Evolutionary conservation across 2,888 invertebrate species (phyloP).

Genomic region (Melinaea menophilus): DNA sequence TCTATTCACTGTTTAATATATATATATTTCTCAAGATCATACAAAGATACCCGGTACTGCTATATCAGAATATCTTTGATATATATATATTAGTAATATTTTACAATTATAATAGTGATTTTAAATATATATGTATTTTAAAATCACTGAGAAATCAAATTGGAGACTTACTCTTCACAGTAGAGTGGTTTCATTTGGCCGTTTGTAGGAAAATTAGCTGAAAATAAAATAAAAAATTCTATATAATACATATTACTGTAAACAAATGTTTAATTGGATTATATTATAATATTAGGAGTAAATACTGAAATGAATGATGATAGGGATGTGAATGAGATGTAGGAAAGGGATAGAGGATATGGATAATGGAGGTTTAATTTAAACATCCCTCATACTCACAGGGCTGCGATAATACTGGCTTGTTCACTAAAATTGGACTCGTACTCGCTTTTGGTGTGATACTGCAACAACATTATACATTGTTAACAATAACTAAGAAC

Average conservation of each 20-base stretch:
- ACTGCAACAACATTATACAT: slow-evolving; percentile 54
- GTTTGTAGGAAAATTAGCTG: slow-evolving; percentile 61
- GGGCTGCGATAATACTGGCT: slow-evolving; percentile 56
- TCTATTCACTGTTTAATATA: too few relatives aligned
- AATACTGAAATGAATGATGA: too few relatives aligned
- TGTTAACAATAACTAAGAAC: background rate
- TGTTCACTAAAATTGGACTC: slow-evolving; percentile 54
- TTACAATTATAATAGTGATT: background rate
- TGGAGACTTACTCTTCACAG: slow-evolving; percentile 65
- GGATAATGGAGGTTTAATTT: background rate
- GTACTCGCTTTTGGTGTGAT: slow-evolving; percentile 56
- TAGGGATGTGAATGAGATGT: too few relatives aligned
- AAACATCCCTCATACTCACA: slow-evolving; percentile 44
- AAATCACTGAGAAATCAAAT: too few relatives aligned
- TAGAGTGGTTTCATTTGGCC: slow-evolving; percentile 69
- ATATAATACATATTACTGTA: background rate
- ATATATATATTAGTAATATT: too few relatives aligned
- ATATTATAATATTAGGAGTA: too few relatives aligned
- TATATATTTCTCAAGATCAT: too few relatives aligned
- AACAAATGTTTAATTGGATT: too few relatives aligned
- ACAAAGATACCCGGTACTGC: too few relatives aligned
- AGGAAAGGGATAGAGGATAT: too few relatives aligned
- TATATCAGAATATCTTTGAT: too few relatives aligned
- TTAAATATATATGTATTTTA: background rate
- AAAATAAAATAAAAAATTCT: slow-evolving; percentile 32